A percentile compares a stretch with the other conserved stretches of the same genome.
Evolutionary conservation across 2,113 vertebrate species (phyloP).

Genomic region (Aix galericulata): DNA sequence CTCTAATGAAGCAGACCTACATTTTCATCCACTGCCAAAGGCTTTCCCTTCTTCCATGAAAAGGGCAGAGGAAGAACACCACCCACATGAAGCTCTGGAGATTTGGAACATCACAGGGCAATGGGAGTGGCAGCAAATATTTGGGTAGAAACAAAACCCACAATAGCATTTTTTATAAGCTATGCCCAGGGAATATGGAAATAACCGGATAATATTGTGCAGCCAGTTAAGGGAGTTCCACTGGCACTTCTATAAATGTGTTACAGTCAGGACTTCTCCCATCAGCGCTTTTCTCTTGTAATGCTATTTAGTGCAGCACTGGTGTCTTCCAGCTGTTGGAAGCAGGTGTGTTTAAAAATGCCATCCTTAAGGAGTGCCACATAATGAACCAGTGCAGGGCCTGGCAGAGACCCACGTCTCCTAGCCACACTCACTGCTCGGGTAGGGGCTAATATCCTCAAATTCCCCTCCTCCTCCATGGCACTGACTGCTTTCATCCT

Average conservation of each 20-base stretch:
- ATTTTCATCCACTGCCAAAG: neutral
- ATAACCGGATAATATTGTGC: neutral
- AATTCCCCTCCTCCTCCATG: neutral
- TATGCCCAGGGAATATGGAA: neutral
- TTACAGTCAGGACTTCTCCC: neutral
- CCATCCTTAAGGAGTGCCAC: neutral
- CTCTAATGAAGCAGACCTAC: neutral
- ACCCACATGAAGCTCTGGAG: neutral
- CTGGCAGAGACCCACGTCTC: neutral
- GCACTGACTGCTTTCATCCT: neutral
- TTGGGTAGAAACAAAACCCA: neutral
- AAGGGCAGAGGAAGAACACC: neutral
- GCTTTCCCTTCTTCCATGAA: neutral
- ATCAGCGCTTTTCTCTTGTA: neutral
- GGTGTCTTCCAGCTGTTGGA: neutral
- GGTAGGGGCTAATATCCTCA: neutral
- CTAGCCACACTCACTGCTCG: neutral
- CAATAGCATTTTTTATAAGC: neutral
- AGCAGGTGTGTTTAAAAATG: neutral
- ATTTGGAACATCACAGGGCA: neutral
- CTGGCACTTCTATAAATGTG: neutral
- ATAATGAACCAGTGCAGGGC: neutral
- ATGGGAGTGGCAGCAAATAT: neutral
- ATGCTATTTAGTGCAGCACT: neutral
- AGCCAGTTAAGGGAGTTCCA: neutral